Percentiles rank a stretch among this genome's conserved stretches.
These are phyloP conservation scores for Ciconia maguari DNA, from an alignment of 2,113 vertebrate species.

Conservation along the genomic window DNA sequence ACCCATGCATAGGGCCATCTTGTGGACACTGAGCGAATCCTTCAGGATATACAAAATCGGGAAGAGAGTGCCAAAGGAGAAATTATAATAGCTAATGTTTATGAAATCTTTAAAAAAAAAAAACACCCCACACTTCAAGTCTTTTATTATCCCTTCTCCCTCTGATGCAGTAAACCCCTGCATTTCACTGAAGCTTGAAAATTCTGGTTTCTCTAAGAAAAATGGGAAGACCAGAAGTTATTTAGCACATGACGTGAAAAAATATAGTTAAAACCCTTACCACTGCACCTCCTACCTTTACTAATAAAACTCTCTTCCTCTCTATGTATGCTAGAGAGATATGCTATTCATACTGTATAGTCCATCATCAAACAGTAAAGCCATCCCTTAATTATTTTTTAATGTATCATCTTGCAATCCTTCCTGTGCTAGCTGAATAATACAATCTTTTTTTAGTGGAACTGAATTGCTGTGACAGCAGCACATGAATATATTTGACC, in stretches of 20 bases:
- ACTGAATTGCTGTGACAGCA: too few relatives aligned
- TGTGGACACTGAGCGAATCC: neutral
- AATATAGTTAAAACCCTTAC: neutral
- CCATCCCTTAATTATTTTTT: neutral
- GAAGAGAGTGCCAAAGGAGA: neutral
- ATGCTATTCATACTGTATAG: neutral
- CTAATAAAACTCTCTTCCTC: neutral
- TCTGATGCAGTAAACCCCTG: neutral
- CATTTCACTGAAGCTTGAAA: neutral
- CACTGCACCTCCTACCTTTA: neutral
- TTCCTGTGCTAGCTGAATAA: neutral
- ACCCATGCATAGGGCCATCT: neutral
- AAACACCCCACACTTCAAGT: too few relatives aligned
- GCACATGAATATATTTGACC: neutral
- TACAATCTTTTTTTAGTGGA: neutral
- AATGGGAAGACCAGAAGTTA: neutral
- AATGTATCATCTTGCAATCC: neutral
- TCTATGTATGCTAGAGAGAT: neutral
- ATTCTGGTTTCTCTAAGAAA: neutral
- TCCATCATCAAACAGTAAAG: neutral
- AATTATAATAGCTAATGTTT: accelerated
- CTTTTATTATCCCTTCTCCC: neutral
- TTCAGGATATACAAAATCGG: neutral
- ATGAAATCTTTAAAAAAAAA: neutral
- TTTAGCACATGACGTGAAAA: neutral